A percentile compares a stretch with the other conserved stretches of the same genome.
phyloP scores from a whole-genome alignment of 53 echinoderm and acorn worm species.

The Arbacia lixula region DNA sequence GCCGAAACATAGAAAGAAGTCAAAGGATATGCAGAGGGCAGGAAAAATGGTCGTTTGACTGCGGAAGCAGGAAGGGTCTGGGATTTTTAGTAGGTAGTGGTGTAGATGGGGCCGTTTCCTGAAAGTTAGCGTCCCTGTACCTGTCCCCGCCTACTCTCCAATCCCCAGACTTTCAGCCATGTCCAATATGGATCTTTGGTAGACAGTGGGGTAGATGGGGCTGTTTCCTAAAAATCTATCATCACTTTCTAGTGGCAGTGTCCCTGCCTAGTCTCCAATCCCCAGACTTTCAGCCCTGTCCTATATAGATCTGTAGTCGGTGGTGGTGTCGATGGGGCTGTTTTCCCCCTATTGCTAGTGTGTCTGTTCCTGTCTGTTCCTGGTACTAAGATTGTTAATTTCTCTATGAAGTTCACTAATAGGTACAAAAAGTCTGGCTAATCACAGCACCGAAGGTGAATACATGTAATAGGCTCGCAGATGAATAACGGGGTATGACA shows the following conservation, averaged over 20 bases:
- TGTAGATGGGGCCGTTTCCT: constrained; percentile 49
- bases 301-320: background rate
- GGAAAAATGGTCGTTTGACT: constrained; percentile 32
- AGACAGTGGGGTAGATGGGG: background rate
- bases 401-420: too few relatives aligned
- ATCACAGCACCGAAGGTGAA: too few relatives aligned
- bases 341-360: background rate
- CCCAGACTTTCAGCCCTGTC: background rate
- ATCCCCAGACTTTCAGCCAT: constrained; percentile 1
- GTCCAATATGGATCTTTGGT: background rate
- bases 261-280: background rate
- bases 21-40: too few relatives aligned
- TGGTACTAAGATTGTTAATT: too few relatives aligned
- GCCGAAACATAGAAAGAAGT: too few relatives aligned
- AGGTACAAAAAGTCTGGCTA: too few relatives aligned
- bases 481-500: too few relatives aligned
- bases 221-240: background rate
- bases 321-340: background rate
- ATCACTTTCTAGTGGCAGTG: too few relatives aligned
- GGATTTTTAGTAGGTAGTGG: constrained; percentile 17
- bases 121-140: too few relatives aligned
- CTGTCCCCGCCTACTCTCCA: constrained; percentile 4
- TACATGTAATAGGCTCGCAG: too few relatives aligned
- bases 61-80: constrained; percentile 57
- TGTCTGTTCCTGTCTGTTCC: too few relatives aligned